These are phyloP conservation scores for Pseudochirops corinnae DNA, from an alignment of 2,797 vertebrate genomes.

Conservation along the genomic window DNA sequence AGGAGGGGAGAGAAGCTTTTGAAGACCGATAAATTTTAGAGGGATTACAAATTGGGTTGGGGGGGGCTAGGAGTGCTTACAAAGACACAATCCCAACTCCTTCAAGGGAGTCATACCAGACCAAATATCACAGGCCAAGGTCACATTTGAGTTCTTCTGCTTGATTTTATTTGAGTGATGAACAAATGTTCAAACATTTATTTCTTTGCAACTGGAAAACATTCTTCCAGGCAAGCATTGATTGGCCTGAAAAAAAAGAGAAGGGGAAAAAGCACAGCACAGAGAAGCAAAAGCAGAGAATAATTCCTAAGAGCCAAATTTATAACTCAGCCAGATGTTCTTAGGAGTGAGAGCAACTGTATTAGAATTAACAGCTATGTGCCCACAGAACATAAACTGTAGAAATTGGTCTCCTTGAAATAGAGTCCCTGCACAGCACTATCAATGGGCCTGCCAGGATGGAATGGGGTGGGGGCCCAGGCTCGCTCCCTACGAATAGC, in stretches of 20 bases:
- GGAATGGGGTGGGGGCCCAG: background rate
- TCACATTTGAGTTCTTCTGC: background rate
- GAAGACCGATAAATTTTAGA: background rate
- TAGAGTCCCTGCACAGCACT: background rate
- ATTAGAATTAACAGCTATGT: constrained; percentile 64
- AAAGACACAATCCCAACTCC: background rate
- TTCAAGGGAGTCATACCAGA: background rate
- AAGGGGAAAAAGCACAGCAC: background rate
- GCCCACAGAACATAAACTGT: constrained; percentile 52
- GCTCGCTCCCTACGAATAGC: constrained; percentile 63
- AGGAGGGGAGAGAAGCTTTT: background rate
- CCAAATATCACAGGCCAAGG: background rate
- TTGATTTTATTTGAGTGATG: background rate
- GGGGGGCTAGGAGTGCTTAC: background rate
- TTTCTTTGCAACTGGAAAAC: constrained; percentile 9
- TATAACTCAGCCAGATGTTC: constrained; percentile 41
- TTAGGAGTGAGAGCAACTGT: constrained; percentile 48
- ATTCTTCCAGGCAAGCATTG: constrained; percentile 18
- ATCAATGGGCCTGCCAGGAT: constrained; percentile 4
- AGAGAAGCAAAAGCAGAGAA: background rate
- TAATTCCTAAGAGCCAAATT: constrained; percentile 57
- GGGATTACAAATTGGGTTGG: background rate
- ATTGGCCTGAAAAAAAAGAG: constrained; percentile 37
- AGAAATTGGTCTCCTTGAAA: constrained; percentile 45
- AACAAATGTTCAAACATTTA: background rate